Evolutionary conservation across 2,888 invertebrate genomes (phyloP), one percentile per base, ranked within the genome.

Genomic region (Pollenia angustigena): DNA sequence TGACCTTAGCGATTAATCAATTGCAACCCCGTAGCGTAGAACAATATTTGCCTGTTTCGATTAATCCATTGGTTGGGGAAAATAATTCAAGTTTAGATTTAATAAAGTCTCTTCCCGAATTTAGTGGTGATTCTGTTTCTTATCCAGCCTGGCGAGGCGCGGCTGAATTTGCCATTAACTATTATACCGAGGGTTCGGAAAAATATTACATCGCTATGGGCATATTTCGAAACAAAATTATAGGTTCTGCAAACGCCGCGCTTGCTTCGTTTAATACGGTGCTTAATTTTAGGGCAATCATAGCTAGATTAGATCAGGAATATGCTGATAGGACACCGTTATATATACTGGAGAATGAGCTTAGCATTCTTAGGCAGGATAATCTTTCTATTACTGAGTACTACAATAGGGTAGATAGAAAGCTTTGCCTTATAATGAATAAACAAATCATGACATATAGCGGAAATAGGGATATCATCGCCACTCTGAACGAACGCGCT

Each of bases 341-440:
- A 32, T 58, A 58, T 58, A 32, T 58, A 32, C 58, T 64, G 44
- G 64, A 64, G 16, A 60, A 60, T 40, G 60, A 60, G 60, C 40
- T 60, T 23, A 62, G 75, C 40, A 76, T 60, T 62, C 62, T 78
- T 42, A 78, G 50, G n/a, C 58, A 69, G 50, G 79, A 56, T 66
- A 80, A 60, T 32, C 79, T 18, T 54, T 60, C 71, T 81, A 62
- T 81, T 32, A 74, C 81, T n/a, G 72, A 81, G 9, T 81, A 81
- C 64, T 81, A 81, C 56, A 81, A 81, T 54, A 71, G 32, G 74
- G 66, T 81, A 54, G 81, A 81, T 18, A 81, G 64, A 32, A 81
- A 81, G 54, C 64, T 72, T 52, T 81, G 71, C 18, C 80, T 81
- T n/a, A 81, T 76, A 52, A 69, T 76, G 60, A 83, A 83, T 83